Percentiles rank a stretch among this genome's conserved stretches.
These are phyloP conservation scores for Neotoma lepida DNA, from an alignment of 2,113 vertebrate genomes.

Conservation along the genomic window DNA sequence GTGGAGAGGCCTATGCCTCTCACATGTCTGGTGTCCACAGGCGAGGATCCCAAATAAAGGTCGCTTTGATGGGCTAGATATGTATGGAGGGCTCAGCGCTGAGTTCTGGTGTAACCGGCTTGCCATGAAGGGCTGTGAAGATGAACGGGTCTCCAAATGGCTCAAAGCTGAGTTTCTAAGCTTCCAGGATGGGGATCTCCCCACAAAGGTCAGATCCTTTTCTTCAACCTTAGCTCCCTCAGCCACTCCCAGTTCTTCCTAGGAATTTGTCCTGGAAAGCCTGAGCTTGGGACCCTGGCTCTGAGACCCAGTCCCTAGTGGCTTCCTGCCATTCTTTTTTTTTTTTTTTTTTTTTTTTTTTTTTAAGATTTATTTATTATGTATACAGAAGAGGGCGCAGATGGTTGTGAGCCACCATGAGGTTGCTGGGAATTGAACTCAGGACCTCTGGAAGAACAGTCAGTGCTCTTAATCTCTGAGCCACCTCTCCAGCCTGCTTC, in stretches of 20 bases:
- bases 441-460: too few relatives aligned
- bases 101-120: slow-evolving; percentile 85
- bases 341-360: too few relatives aligned
- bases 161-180: slow-evolving; percentile 78
- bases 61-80: slow-evolving; percentile 7
- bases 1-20: not conserved
- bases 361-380: too few relatives aligned
- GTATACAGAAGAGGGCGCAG: too few relatives aligned
- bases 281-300: not conserved
- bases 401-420: too few relatives aligned
- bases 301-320: not conserved
- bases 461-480: too few relatives aligned
- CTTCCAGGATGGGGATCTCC: slow-evolving; percentile 70
- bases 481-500: too few relatives aligned
- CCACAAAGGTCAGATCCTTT: slow-evolving; percentile 74
- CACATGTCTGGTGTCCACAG: slow-evolving; percentile 18
- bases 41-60: not conserved
- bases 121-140: slow-evolving; percentile 82
- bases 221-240: slow-evolving; percentile 66
- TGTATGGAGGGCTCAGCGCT: slow-evolving; percentile 59
- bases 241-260: not conserved
- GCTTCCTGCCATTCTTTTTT: not conserved
- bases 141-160: slow-evolving; percentile 81
- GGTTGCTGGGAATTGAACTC: too few relatives aligned
- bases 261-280: not conserved